Evolutionary conservation across 2,888 invertebrate genomes (phyloP).

Genomic region (Noctua pronuba): DNA sequence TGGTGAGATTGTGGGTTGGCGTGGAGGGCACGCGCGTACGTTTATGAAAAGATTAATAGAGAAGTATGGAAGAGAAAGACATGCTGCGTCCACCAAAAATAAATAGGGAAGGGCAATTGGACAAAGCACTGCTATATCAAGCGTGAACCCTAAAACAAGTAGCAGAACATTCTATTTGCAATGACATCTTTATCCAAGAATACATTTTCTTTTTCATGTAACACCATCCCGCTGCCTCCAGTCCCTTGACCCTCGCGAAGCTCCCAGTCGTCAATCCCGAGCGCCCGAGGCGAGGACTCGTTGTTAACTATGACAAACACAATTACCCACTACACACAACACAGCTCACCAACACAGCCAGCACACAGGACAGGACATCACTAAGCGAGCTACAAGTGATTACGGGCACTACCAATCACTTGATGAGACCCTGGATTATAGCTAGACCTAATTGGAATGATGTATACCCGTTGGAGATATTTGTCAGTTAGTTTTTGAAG

Average conservation of each 20-base stretch:
- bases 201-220: background rate
- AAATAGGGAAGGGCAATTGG: background rate
- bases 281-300: slow-evolving; percentile 75
- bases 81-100: background rate
- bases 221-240: slow-evolving; percentile 25
- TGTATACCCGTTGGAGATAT: slow-evolving; percentile 9
- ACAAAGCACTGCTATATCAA: background rate
- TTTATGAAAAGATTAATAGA: too few species aligned
- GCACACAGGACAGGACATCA: slow-evolving; percentile 34
- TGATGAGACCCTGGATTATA: slow-evolving; percentile 24
- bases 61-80: background rate
- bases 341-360: slow-evolving; percentile 10
- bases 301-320: slow-evolving; percentile 83
- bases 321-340: slow-evolving; percentile 77
- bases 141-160: background rate
- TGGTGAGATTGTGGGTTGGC: too few species aligned
- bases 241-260: slow-evolving; percentile 14
- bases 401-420: slow-evolving; percentile 31
- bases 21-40: too few species aligned
- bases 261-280: slow-evolving; percentile 70
- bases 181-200: background rate
- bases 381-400: slow-evolving; percentile 44
- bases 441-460: slow-evolving; percentile 7
- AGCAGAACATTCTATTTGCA: background rate
- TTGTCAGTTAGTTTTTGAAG: background rate